Evolutionary conservation across 2,888 invertebrate genomes (phyloP), one percentile per base, ranked within the genome.

Genomic region (Drosophila borborema): DNA sequence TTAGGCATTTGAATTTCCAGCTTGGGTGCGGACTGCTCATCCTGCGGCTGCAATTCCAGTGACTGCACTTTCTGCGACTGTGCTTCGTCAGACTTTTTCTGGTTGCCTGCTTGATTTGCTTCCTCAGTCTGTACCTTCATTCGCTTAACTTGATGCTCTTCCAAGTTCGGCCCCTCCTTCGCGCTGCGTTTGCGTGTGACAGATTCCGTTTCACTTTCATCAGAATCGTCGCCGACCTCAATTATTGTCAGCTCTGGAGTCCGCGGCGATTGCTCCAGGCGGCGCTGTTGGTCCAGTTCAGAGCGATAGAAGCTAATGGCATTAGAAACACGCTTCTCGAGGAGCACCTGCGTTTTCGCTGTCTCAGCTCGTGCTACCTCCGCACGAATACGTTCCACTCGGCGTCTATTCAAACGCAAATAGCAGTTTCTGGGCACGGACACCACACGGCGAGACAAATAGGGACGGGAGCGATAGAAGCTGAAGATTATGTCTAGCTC

Each of bases 221-320:
- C 86, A 36, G 86, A 85, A 59, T 87, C 88, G 14, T 86, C 89
- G 0, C 63, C 70, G 18, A 86, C 72, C 14, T 74, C 53, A 20
- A 85, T 85, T 5, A 78, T 66, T 3, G 62, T 41, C 2, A 38
- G 51, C 16, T 72, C 62, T 1, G 43, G 14, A 0, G 10, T 2
- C 10, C 38, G 1, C 6, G 58, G 3, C 51, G 28, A 20, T 43
- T 51, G 34, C 49, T 80, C 72, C 12, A 58, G 2, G 23, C 72
- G 77, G 3, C 81, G 68, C 46, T 81, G 89, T 8, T 73, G 72
- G 7, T 89, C 84, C 53, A 88, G 20, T 20, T 88, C 79, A 9
- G 66, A 71, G 7, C 80, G 90, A 69, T 92, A 92, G 63, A 82
- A 91, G 40, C 84, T 86, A 8, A 92, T 82, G 0, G 91, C 90